Evolutionary conservation across 2,888 invertebrate species (phyloP).

Genomic region (Isotomurus palustris): DNA sequence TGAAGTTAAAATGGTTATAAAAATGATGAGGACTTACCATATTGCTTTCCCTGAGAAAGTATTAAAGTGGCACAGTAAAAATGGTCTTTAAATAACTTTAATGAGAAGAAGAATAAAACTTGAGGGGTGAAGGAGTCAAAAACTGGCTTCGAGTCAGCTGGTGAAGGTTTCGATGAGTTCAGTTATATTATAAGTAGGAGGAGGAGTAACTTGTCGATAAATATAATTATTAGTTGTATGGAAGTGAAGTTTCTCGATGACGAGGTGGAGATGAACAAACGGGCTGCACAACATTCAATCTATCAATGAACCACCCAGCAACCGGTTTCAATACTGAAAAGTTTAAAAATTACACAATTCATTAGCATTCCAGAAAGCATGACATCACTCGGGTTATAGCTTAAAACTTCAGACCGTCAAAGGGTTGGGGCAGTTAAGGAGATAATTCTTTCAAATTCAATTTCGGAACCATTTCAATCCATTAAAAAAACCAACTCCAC

Average conservation of each 20-base stretch:
- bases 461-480: background rate
- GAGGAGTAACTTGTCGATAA: conserved; percentile 2
- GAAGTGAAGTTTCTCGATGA: too few relatives aligned
- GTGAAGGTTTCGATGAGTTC: conserved; percentile 1
- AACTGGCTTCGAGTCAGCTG: conserved; percentile 7
- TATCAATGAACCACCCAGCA: background rate
- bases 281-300: conserved; percentile 7
- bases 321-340: conserved; percentile 3
- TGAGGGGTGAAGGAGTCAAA: conserved; percentile 12
- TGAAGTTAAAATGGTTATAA: too few relatives aligned
- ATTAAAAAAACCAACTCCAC: background rate
- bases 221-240: conserved; percentile 1
- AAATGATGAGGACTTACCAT: conserved; percentile 7
- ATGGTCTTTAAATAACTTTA: background rate
- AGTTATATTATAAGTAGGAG: too few relatives aligned
- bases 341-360: background rate
- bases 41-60: conserved; percentile 16
- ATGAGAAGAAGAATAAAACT: conserved; percentile 2
- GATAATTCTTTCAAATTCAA: too few relatives aligned
- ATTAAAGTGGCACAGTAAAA: conserved; percentile 10
- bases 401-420: too few relatives aligned
- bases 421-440: too few relatives aligned
- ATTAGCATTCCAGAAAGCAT: background rate
- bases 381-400: background rate
- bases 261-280: conserved; percentile 3